Evolutionary conservation across 2,888 invertebrate species (phyloP), one percentile per base, ranked within the genome.

Genomic region (Gymnocheta viridis): DNA sequence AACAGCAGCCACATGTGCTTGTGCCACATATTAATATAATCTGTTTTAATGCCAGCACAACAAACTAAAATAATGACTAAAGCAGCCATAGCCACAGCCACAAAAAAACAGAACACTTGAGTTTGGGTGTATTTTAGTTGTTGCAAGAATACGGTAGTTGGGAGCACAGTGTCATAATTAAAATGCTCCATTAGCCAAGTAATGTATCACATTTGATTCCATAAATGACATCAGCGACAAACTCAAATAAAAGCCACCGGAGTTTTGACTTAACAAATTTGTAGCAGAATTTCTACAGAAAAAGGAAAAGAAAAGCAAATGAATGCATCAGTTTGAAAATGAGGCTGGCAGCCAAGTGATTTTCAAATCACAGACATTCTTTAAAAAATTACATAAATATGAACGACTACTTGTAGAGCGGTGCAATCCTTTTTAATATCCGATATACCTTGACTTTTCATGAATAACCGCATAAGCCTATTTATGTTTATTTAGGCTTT

Each of bases 111-210:
- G 17, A 35, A 77, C 24, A 49, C 32, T 56, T 29, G 0, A 44
- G 51, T 64, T 54, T 54, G 44, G 58, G 32, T 67, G 32, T 60
- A 6, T 4, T 47, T 64, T 64, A 47, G 47, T 19, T 22, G 54
- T 74, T 74, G 70, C 72, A 67, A 69, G 73, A 72, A 83, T 60
- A 80, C 83, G 67, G 83, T 80, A 83, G 83, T 81, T 77, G 72
- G 72, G 72, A 67, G 41, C 56, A 51, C 29, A 66, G 76, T 86
- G 85, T 82, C 86, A 86, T 82, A 86, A 86, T 85, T 86, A 83
- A 74, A 85, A 82, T 82, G 85, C 83, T 85, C 83, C 85, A 86
- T 86, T 86, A 85, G 82, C 84, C 76, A 81, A 70, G 82, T 77
- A 85, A 86, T 77, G 76, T 74, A 78, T 69, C 77, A 79, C 76